These are phyloP conservation scores for Xylocampa areola DNA, from an alignment of 2,888 invertebrate species.

Conservation along the genomic window DNA sequence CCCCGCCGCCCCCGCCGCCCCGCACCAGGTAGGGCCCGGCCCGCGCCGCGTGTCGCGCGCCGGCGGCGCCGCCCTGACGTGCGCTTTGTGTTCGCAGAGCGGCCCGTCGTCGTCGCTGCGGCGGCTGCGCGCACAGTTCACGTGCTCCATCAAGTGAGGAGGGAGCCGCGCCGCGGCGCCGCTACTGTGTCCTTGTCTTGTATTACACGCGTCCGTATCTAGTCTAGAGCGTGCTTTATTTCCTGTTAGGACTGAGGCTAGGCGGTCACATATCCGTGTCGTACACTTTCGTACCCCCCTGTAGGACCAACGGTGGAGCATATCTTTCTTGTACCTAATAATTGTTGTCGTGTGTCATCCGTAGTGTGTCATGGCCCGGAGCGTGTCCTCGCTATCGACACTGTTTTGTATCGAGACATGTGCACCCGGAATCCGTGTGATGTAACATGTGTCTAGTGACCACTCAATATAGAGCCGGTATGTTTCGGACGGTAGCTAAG, in stretches of 20 bases:
- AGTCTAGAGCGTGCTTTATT: constrained; percentile 35
- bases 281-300: constrained; percentile 13
- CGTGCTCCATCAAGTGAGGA: constrained; percentile 81
- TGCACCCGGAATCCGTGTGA: background rate
- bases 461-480: background rate
- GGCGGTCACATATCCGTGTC: constrained; percentile 36
- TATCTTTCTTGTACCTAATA: constrained; percentile 56
- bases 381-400: background rate
- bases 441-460: background rate
- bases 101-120: constrained; percentile 71
- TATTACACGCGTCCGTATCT: constrained; percentile 38
- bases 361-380: background rate
- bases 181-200: constrained; percentile 24
- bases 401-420: background rate
- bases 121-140: constrained; percentile 81
- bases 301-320: constrained; percentile 59
- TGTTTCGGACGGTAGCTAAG: background rate
- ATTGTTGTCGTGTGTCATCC: constrained; percentile 15
- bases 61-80: constrained; percentile 2
- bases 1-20: constrained; percentile 48
- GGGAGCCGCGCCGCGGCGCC: background rate
- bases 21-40: constrained; percentile 54
- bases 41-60: constrained; percentile 33
- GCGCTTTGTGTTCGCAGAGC: constrained; percentile 57
- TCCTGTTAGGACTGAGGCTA: constrained; percentile 26